Evolutionary conservation across 2,113 vertebrate species (phyloP), one percentile per base, ranked within the genome.

Genomic region (Egretta garzetta): DNA sequence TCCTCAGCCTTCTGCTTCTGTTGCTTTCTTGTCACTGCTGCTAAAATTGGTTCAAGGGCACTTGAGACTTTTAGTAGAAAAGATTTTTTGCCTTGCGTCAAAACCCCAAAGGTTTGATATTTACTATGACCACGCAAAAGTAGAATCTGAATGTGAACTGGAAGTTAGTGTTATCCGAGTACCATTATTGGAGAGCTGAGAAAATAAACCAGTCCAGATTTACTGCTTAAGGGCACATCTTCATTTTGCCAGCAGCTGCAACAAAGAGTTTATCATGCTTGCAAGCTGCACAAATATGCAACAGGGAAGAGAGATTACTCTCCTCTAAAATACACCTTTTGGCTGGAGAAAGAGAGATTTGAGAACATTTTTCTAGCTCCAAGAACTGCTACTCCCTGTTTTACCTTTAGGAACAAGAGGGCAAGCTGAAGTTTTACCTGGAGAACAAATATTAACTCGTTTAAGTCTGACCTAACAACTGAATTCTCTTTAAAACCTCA

Each of bases 41-140:
- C 84, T 90, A 86, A 91, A 97, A 91, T 45, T 90, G 72, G n/a
- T 80, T 88, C 89, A 98, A 96, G 95, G 89, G 72, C 93, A 96
- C 82, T 96, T 90, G 68, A 88, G 80, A 84, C 76, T 88, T 96
- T 19, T 18, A 90, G 62, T 41, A 91, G 74, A 81, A 81, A 68
- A 80, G 10, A 63, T 37, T 88, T 91, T 81, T 77, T 76, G 88
- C 80, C 63, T 95, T n/a, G 56, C 1, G 0, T n/a, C 41, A 80
- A 90, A 95, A 16, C 56, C 28, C 37, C 22, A 58, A 94, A 84
- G 45, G 76, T 88, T 89, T 85, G n/a, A 21, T 88, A 52, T 81
- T 87, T 95, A 80, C 74, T 60, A 71, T 6, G 56, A 85, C 43
- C 50, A 80, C 0, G 1, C 24, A 87, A 50, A 90, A 73, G 62